Base-by-base conservation (phyloP, 2,797 vertebrate genomes). In the Rhynchotus rufescens region DNA sequence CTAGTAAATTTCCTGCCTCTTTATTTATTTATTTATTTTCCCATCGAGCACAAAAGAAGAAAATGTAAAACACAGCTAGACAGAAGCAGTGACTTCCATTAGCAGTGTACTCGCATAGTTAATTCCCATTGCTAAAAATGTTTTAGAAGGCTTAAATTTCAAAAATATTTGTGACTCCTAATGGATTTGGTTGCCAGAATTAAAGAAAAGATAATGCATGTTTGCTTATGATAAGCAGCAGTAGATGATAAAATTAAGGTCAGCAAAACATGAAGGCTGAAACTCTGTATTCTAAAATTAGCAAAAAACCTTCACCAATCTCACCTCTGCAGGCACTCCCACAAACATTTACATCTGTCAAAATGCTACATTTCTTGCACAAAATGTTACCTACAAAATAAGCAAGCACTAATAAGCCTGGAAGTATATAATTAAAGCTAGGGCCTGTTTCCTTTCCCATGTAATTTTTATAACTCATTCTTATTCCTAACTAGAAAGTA, bases 331-430 rank as follows among this genome's bases (percentile, higher is more conserved):
- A 81, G 11, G 25, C 28, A 17, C 9, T 88, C 40, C 52, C 40
- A 82, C 32, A 51, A 87, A 40, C 21, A n/a, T 68, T 89, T 59
- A 3, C 28, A 62, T 49, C 36, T 85, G 21, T 80, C 57, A 91
- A 80, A 79, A 77, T 22, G 40, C 17, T 30, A n/a, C 2, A 60
- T 68, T 80, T 86, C 47, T 74, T 91, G 23, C 38, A 74, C 54
- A 89, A 90, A 87, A 49, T n/a, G 49, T 22, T 87, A 14, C 28
- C 86, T 81, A 72, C 34, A 82, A 54, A 90, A 45, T 21, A 94
- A 61, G 8, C 7, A 84, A 90, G 20, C 15, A 82, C 28, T 86
- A 89, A 64, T 64, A 54, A 71, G 56, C 77, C 26, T 82, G 15
- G 32, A 77, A 61, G 4, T 1, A 38, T 49, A 68, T 49, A 60